phyloP scores from a whole-genome alignment of 2,797 vertebrate genomes.

The Mormyrus hasselquistii region DNA sequence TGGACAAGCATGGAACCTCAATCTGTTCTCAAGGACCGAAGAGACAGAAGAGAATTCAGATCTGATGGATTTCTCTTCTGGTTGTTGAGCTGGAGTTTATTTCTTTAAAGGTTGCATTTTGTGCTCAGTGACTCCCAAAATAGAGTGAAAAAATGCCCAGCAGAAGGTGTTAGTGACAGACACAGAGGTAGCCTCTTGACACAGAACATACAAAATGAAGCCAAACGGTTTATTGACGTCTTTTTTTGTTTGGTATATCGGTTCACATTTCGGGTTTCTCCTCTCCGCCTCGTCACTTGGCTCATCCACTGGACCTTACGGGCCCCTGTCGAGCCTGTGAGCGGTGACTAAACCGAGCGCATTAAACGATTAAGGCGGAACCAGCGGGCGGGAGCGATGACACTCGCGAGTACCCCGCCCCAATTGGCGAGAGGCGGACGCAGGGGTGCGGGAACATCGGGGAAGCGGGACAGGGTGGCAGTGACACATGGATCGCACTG shows the following conservation, averaged over 20 bases:
- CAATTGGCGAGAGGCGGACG: not conserved
- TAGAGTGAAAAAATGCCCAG: not conserved
- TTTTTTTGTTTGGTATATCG: not conserved
- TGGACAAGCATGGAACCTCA: not conserved
- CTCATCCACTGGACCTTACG: not conserved
- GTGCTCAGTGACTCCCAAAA: not conserved
- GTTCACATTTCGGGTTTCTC: not conserved
- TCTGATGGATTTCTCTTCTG: not conserved
- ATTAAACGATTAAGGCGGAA: slow-evolving; percentile 25
- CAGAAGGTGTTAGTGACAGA: not conserved
- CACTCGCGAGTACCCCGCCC: not conserved
- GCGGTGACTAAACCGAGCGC: slow-evolving; percentile 27
- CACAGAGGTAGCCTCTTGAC: not conserved
- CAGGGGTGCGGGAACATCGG: not conserved
- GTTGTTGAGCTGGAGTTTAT: not conserved
- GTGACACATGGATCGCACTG: not conserved
- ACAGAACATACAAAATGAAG: not conserved
- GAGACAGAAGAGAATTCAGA: not conserved
- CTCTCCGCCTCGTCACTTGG: not conserved
- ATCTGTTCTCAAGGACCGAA: not conserved
- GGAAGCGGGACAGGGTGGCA: not conserved
- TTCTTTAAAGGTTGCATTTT: not conserved
- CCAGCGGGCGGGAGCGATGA: not conserved
- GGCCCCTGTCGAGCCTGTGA: slow-evolving; percentile 20
- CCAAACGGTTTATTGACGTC: not conserved